These are phyloP conservation scores for Dendrolimus pini DNA, from an alignment of 2,888 invertebrate species.

Conservation along the genomic window DNA sequence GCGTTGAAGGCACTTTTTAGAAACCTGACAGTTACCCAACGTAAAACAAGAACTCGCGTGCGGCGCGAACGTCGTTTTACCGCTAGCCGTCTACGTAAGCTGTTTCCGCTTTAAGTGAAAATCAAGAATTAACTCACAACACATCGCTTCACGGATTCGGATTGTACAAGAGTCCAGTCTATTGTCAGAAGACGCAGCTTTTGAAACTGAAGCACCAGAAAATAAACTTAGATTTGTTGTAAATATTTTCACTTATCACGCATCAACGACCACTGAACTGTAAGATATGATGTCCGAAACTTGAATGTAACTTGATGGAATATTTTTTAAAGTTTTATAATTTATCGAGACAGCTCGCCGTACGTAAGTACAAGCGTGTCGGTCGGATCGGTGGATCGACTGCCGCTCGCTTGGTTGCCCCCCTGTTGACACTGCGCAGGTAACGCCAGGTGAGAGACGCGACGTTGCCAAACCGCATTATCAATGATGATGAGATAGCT, in stretches of 20 bases:
- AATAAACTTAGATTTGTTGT: not conserved
- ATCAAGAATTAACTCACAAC: slow-evolving; percentile 67
- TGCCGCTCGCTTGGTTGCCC: slow-evolving; percentile 51
- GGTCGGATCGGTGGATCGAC: slow-evolving; percentile 60
- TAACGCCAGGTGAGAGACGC: slow-evolving; percentile 71
- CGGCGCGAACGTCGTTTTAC: slow-evolving; percentile 65
- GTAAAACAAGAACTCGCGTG: slow-evolving; percentile 60
- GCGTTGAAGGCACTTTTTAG: slow-evolving; percentile 59
- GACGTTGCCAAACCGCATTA: slow-evolving; percentile 74
- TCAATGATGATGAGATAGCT: slow-evolving; percentile 72
- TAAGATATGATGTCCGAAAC: not conserved
- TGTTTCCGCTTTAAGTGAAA: slow-evolving; percentile 71
- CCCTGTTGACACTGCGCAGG: slow-evolving; percentile 73
- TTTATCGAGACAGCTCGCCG: slow-evolving; percentile 29
- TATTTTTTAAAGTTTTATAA: slow-evolving; percentile 34
- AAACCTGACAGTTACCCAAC: slow-evolving; percentile 68
- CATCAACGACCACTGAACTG: slow-evolving; percentile 23
- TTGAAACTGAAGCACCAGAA: slow-evolving; percentile 9
- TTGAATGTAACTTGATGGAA: slow-evolving; percentile 33
- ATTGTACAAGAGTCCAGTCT: slow-evolving; percentile 10
- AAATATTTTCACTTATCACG: slow-evolving; percentile 32
- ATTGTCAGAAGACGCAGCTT: slow-evolving; percentile 23
- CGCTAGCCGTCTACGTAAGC: slow-evolving; percentile 72
- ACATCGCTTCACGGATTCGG: slow-evolving; percentile 52
- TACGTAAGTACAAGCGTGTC: slow-evolving; percentile 40